Conservation (phyloP, 2,797 vertebrate genomes). For the Ctenosaura bakeri region DNA sequence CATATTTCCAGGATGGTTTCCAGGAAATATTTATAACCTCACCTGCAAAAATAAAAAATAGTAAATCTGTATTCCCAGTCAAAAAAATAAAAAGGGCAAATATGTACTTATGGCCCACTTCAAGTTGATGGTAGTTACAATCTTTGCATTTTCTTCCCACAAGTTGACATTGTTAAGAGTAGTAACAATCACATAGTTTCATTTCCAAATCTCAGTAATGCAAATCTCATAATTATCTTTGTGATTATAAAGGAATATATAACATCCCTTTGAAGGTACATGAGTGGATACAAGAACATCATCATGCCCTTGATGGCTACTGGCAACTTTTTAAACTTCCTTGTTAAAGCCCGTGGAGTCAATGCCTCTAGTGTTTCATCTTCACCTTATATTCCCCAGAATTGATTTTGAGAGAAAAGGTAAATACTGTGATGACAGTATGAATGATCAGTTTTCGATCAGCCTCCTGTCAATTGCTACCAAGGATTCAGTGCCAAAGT, state of each 20-base stretch:
- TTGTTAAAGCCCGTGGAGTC: constrained; percentile 21
- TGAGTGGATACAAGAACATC: background rate
- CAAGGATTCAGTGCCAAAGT: background rate
- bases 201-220: constrained; percentile 5
- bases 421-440: background rate
- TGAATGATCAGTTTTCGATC: background rate
- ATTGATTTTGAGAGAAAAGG: constrained; percentile 19
- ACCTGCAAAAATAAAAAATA: background rate
- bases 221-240: constrained; percentile 9
- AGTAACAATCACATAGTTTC: constrained; percentile 9
- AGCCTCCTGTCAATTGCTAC: background rate
- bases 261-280: too few relatives aligned
- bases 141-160: background rate
- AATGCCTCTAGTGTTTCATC: background rate
- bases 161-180: background rate
- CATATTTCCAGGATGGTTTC: background rate
- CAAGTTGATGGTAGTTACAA: too few relatives aligned
- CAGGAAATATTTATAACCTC: constrained; percentile 8
- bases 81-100: constrained; percentile 23
- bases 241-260: background rate
- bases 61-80: background rate
- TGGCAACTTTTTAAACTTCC: constrained; percentile 6
- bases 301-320: background rate
- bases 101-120: background rate
- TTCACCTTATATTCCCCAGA: constrained; percentile 2